Evolutionary conservation across 2,888 invertebrate species (phyloP).

Genomic region (Isoperla grammatica): DNA sequence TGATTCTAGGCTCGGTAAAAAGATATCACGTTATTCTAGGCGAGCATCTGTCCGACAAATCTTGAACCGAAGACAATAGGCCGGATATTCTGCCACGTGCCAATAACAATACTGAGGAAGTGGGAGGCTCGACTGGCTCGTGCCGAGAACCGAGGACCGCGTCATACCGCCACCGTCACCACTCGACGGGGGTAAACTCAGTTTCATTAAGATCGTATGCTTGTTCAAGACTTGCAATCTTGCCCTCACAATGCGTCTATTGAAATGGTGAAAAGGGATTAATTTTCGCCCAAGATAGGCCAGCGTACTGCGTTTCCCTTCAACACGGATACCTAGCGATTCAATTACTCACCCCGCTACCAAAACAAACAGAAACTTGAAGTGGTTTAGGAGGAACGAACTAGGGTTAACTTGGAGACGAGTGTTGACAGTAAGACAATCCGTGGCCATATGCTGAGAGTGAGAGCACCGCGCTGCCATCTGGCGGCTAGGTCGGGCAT

Average conservation of each 20-base stretch:
- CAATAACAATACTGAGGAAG: conserved; percentile 10
- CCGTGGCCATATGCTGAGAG: conserved; percentile 5
- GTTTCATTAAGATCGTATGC: conserved; percentile 8
- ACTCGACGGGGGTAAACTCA: background rate
- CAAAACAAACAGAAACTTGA: conserved; percentile 11
- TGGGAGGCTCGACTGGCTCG: conserved; percentile 8
- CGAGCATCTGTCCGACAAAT: background rate
- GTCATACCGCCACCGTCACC: background rate
- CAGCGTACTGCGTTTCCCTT: too few species aligned
- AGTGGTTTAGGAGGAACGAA: background rate
- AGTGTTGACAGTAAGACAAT: conserved; percentile 17
- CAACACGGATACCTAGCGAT: conserved; percentile 15
- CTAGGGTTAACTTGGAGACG: conserved; percentile 3
- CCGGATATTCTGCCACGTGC: conserved; percentile 9
- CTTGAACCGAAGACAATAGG: conserved; percentile 11
- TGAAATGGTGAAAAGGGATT: conserved; percentile 26
- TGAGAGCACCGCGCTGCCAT: background rate
- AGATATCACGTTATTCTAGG: background rate
- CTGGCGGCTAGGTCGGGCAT: conserved; percentile 8
- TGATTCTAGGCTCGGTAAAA: conserved; percentile 9
- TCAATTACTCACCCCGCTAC: conserved; percentile 21
- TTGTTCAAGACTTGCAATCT: conserved; percentile 21
- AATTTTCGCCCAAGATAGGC: conserved; percentile 19
- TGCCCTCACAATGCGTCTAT: conserved; percentile 24
- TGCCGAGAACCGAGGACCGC: background rate